These are phyloP conservation scores for Aselliscus stoliczkanus DNA, from an alignment of 2,797 vertebrate genomes.

Conservation along the genomic window DNA sequence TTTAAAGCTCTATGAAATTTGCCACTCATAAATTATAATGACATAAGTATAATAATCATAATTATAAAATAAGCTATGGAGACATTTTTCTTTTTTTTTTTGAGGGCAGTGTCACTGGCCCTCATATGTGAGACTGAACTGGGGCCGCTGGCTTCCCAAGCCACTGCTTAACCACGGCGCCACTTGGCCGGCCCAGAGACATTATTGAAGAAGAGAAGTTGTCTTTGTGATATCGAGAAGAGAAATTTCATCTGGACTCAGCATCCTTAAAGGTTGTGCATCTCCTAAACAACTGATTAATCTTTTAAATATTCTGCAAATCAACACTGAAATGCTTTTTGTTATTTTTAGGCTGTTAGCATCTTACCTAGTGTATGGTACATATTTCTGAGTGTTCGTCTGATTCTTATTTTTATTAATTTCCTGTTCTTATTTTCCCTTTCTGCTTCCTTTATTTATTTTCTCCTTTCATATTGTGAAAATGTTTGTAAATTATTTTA, in stretches of 20 bases:
- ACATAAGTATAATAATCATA: not conserved
- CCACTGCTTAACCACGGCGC: too few species aligned
- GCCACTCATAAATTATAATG: not conserved
- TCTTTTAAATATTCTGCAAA: not conserved
- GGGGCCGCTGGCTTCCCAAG: too few species aligned
- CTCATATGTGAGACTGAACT: too few species aligned
- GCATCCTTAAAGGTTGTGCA: not conserved
- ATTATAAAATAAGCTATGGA: not conserved
- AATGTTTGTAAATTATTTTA: not conserved
- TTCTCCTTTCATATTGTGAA: not conserved
- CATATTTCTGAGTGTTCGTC: not conserved
- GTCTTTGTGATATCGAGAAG: not conserved
- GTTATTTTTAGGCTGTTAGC: not conserved
- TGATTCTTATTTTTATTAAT: not conserved
- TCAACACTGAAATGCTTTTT: not conserved
- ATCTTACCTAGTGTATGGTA: not conserved
- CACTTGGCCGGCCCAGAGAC: too few species aligned
- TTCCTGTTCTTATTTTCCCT: not conserved
- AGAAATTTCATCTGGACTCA: not conserved
- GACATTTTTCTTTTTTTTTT: too few species aligned
- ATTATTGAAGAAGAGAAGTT: not conserved
- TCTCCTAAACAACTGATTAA: not conserved
- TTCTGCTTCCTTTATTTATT: not conserved
- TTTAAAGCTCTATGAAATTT: constrained; percentile 31
- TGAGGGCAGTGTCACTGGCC: too few species aligned